phyloP scores from a whole-genome alignment of 2,113 vertebrate species.

The Ramphastos sulfuratus region DNA sequence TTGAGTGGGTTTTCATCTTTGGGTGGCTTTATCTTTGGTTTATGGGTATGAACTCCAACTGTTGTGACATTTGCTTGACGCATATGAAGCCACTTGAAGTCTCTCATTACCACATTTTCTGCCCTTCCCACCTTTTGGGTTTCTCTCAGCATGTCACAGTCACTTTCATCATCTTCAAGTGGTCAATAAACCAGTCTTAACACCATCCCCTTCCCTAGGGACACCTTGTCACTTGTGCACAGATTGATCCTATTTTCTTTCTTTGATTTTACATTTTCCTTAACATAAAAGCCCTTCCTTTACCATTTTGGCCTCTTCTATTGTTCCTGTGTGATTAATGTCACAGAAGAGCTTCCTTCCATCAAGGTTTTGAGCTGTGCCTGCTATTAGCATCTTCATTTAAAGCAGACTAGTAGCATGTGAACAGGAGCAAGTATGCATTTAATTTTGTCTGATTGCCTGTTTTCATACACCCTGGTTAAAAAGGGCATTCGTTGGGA shows the following conservation, averaged over 20 bases:
- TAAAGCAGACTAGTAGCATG: not conserved
- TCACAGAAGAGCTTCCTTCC: not conserved
- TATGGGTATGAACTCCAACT: not conserved
- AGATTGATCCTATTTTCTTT: conserved; percentile 17
- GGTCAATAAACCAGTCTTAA: conserved; percentile 28
- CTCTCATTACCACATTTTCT: not conserved
- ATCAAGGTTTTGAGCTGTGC: not conserved
- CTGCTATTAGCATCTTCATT: conserved; percentile 7
- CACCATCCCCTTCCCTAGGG: not conserved
- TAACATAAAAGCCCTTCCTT: not conserved
- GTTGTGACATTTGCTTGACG: not conserved
- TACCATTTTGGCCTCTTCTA: not conserved
- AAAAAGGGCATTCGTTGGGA: not conserved
- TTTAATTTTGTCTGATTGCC: conserved; percentile 6
- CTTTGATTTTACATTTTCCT: conserved; percentile 52
- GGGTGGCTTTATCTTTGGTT: not conserved
- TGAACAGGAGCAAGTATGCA: not conserved
- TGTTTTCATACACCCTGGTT: not conserved
- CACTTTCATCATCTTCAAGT: conserved; percentile 15
- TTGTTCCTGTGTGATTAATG: conserved; percentile 25
- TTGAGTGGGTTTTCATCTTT: not conserved
- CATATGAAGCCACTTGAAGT: not conserved
- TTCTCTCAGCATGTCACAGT: not conserved
- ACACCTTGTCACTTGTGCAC: conserved; percentile 16
- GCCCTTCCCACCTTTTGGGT: not conserved